Base-by-base conservation (phyloP, 2,888 invertebrate genomes). In the Heliothis peltigera region DNA sequence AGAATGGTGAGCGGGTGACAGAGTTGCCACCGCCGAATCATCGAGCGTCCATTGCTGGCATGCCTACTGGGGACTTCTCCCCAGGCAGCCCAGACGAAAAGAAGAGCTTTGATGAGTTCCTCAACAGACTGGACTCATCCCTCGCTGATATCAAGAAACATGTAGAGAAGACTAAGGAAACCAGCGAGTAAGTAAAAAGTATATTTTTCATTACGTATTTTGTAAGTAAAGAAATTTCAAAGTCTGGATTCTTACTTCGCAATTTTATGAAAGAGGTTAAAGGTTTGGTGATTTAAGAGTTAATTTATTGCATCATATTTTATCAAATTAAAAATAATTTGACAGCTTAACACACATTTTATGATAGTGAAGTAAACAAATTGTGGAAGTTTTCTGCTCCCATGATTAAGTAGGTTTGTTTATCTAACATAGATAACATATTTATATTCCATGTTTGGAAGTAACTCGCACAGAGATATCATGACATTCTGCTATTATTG, bases 71-170 rank as follows among this genome's bases (percentile, higher is more conserved):
- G 67, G 92, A 91, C 74, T 93, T 96, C 79, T 95, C 96, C 46
- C 96, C 96, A 49, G 95, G 95, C 44, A 96, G 96, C 82, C 96
- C 96, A 18, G 97, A 97, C 77, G 96, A 97, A 83, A 97, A 97
- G 87, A 96, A 96, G 85, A 97, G 96, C 80, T 97, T 97, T 84
- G 97, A 97, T 86, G 97, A 98, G 82, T 98, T 98, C 87, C 95
- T 98, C 78, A 97, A 96, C 83, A 97, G 98, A 95, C 96, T 98
- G 85, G 98, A 98, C 92, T 97, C 97, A 64, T 97, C 98, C 21
- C 97, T 98, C 86, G 98, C 98, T 61, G 97, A 96, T 84, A 98
- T 97, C 55, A 98, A 97, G 89, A 97, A 97, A 91, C 97, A 98
- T 89, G 97, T 98, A 22, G 97, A 97, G 86, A 97, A 97, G 86